Conservation (phyloP, 2,113 vertebrate species). For the Phalacrocorax aristotelis region DNA sequence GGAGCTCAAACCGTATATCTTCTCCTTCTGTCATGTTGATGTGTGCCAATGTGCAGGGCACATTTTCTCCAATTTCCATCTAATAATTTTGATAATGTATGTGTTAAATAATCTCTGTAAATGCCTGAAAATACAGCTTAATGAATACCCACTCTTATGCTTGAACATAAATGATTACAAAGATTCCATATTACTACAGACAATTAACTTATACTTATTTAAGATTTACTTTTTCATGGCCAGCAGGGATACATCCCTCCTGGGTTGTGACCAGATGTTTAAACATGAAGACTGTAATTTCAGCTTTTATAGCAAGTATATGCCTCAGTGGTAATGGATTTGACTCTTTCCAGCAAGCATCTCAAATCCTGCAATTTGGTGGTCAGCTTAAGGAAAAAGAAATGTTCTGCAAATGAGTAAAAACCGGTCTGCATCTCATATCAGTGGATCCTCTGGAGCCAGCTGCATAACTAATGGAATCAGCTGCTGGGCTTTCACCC, state of each 20-base stretch:
- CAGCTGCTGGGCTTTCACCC: neutral
- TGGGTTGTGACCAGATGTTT: slow-evolving; percentile 64
- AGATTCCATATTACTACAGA: slow-evolving; percentile 30
- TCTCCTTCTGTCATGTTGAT: neutral
- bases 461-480: slow-evolving; percentile 50
- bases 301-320: slow-evolving; percentile 27
- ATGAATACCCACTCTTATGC: slow-evolving; percentile 5
- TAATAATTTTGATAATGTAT: neutral
- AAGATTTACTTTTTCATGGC: slow-evolving; percentile 47
- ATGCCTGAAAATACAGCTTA: slow-evolving; percentile 7
- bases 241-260: slow-evolving; percentile 11
- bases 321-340: slow-evolving; percentile 37
- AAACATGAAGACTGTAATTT: slow-evolving; percentile 50
- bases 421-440: neutral
- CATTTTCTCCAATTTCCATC: neutral
- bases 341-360: slow-evolving; percentile 13
- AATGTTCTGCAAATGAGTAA: neutral
- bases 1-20: neutral
- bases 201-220: slow-evolving; percentile 60
- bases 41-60: neutral
- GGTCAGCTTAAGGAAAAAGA: slow-evolving; percentile 31
- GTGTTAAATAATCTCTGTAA: slow-evolving; percentile 38
- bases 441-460: neutral
- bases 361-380: slow-evolving; percentile 45
- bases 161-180: slow-evolving; percentile 30